Evolutionary conservation across 2,888 invertebrate species (phyloP), one percentile per base, ranked within the genome.

Genomic region (Hecatera dysodea): DNA sequence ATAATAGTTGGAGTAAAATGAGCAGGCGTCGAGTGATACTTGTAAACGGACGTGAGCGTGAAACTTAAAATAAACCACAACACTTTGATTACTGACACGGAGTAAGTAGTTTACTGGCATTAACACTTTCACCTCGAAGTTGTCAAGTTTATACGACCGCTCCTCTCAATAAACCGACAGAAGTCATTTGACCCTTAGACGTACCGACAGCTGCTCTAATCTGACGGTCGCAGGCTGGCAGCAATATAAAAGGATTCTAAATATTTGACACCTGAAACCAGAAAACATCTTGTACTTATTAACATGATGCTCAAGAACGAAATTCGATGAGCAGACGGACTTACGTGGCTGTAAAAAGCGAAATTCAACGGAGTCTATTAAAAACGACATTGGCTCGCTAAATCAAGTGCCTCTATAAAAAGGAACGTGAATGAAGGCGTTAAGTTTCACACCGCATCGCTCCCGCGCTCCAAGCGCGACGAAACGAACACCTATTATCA

Each of bases 401-500:
- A 95, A 94, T 93, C 92, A 92, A 95, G 92, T 93, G 91, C 91
- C 91, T 90, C 91, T 91, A 94, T 95, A 95, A 95, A 94, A 92
- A 90, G 90, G 84, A 87, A 90, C 89, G 91, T 94, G 93, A 95
- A 95, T 92, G 90, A 92, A 95, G 95, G 95, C 94, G 96, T 95
- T 90, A 95, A 93, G 93, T 96, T 95, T 95, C 95, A 96, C 95
- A 95, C 95, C 91, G 86, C 89, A 90, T 92, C 92, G 91, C 93
- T 92, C 91, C 93, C 89, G 94, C 88, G 87, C 84, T 89, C 88
- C 78, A 86, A 86, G 87, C 89, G 90, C 91, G 90, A 90, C 91
- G 92, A 94, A 93, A 93, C 94, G 91, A 94, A 95, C 93, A 93
- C 95, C 94, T 93, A 95, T 95, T 95, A 95, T 95, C 96, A 95